These are phyloP conservation scores for Talpa occidentalis DNA, from an alignment of 2,113 vertebrate genomes.

Conservation along the genomic window DNA sequence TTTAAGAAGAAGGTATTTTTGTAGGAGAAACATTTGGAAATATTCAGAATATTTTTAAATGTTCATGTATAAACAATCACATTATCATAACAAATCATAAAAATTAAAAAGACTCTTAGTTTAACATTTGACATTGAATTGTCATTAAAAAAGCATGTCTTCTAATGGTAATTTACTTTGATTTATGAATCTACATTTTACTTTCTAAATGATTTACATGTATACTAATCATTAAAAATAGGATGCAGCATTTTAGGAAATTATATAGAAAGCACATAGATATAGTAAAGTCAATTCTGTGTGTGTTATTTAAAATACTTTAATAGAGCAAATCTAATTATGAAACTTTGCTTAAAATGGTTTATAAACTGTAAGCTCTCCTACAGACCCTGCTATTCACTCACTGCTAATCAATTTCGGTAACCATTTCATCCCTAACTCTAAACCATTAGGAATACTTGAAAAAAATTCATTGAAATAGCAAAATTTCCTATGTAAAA, in stretches of 20 bases:
- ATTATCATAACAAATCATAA: not conserved
- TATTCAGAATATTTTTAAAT: not conserved
- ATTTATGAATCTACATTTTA: not conserved
- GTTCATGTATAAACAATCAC: not conserved
- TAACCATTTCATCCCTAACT: constrained; percentile 10
- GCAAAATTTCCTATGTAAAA: not conserved
- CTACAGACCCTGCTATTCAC: not conserved
- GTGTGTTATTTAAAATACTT: not conserved
- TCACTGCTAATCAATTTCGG: not conserved
- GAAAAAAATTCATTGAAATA: not conserved
- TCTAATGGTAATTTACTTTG: not conserved
- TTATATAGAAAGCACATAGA: constrained; percentile 10
- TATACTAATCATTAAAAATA: not conserved
- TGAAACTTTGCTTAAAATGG: not conserved
- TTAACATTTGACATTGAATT: not conserved
- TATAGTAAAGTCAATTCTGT: not conserved
- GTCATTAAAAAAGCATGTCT: not conserved
- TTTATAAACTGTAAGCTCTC: not conserved
- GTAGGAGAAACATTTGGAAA: not conserved
- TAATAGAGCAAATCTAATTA: not conserved
- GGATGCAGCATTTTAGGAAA: not conserved
- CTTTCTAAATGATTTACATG: not conserved
- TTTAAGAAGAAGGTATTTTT: not conserved
- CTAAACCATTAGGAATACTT: constrained; percentile 14
- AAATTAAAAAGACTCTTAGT: not conserved